A percentile compares a stretch with the other conserved stretches of the same genome.
Conservation (phyloP, 2,888 invertebrate species). For the Meteorus cinctellus region DNA sequence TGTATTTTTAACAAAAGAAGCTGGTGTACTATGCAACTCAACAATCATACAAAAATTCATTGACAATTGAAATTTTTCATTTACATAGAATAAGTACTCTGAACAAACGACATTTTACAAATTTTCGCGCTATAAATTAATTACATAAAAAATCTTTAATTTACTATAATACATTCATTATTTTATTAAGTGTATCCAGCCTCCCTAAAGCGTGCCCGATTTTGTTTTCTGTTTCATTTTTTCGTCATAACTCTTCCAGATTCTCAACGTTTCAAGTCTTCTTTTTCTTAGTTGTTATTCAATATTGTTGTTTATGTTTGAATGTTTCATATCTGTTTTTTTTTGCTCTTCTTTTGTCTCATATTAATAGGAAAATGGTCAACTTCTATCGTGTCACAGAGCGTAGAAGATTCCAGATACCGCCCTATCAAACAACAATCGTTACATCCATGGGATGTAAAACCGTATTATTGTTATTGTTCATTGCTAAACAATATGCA, state of each 20-base stretch:
- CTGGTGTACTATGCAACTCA: constrained; percentile 22
- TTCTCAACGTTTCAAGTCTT: constrained; percentile 60
- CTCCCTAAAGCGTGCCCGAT: constrained; percentile 60
- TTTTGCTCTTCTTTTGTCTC: constrained; percentile 27
- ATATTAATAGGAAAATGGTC: constrained; percentile 66
- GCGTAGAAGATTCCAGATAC: constrained; percentile 67
- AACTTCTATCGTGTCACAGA: constrained; percentile 67
- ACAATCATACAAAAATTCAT: constrained; percentile 34
- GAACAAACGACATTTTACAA: constrained; percentile 65
- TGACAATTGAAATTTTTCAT: constrained; percentile 57
- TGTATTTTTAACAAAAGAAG: neutral
- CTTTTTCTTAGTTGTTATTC: constrained; percentile 46
- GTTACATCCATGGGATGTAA: constrained; percentile 70
- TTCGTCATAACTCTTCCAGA: constrained; percentile 37
- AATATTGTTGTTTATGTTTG: neutral
- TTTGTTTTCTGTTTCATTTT: constrained; percentile 8
- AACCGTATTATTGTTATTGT: constrained; percentile 61
- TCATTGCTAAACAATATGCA: constrained; percentile 61
- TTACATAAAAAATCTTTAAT: constrained; percentile 71
- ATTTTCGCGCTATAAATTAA: constrained; percentile 69
- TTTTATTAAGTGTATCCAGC: constrained; percentile 67
- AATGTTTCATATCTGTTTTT: neutral
- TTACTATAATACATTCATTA: constrained; percentile 71
- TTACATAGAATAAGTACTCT: constrained; percentile 68
- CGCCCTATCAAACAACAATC: constrained; percentile 63